phyloP scores from a whole-genome alignment of 2,888 invertebrate genomes.

The Apodemia mormo region DNA sequence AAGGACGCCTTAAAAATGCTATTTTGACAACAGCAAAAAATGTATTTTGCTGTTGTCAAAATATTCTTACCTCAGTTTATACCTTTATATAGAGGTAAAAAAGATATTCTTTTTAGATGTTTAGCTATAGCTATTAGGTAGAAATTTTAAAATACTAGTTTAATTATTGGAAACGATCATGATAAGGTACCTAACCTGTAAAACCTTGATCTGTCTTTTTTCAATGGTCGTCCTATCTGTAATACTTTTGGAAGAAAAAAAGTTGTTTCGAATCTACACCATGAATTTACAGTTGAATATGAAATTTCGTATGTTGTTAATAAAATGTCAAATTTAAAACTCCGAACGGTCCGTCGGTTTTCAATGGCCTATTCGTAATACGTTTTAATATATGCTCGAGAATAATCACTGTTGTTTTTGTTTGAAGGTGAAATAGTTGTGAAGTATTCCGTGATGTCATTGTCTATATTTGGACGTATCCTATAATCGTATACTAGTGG shows the following conservation, averaged over 20 bases:
- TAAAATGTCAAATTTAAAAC: conserved; percentile 24
- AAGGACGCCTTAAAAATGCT: too few species aligned
- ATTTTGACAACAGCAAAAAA: too few species aligned
- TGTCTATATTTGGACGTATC: conserved; percentile 45
- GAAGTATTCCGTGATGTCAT: conserved; percentile 61
- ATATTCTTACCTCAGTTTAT: too few species aligned
- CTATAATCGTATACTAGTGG: background rate
- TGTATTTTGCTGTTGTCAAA: too few species aligned
- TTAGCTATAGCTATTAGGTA: background rate
- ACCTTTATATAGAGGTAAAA: too few species aligned
- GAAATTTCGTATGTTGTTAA: background rate
- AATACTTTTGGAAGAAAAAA: background rate
- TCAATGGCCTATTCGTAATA: conserved; percentile 44
- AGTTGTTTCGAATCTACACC: background rate
- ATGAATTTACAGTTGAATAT: background rate
- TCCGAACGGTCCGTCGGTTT: conserved; percentile 41
- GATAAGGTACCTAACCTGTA: too few species aligned
- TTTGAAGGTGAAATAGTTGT: conserved; percentile 61
- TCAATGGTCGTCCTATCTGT: background rate
- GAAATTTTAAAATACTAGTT: background rate
- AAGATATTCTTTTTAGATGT: too few species aligned
- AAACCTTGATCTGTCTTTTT: background rate
- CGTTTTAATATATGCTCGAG: conserved; percentile 38
- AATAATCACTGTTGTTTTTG: conserved; percentile 36
- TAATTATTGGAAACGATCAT: too few species aligned